Evolutionary conservation across 1,140 invertebrate species (phyloP), one percentile per base, ranked within the genome.

Genomic region (Penaeus vannamei): DNA sequence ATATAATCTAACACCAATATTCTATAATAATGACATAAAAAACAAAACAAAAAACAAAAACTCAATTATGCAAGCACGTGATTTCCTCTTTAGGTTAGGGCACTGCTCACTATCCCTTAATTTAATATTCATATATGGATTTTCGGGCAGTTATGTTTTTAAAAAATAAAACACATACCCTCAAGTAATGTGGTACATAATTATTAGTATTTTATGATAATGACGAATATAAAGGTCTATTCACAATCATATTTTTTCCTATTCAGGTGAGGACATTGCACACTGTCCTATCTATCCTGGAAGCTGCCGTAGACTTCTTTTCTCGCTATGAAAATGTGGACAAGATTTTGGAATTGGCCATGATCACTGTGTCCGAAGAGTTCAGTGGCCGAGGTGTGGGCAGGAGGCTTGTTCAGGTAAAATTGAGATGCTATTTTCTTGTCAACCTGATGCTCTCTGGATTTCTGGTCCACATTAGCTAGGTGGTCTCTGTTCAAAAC

Each of bases 231-330:
- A n/a, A n/a, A n/a, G n/a, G n/a, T n/a, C n/a, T n/a, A n/a, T n/a
- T n/a, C n/a, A n/a, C n/a, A 42, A 42, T 42, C 36, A 42, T 46
- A 53, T 23, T 72, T 61, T 88, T 20, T 3, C 17, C 61, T 22
- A 17, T 5, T 59, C 89, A 91, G 91, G 91, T 91, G 84, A 91
- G 89, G 79, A 91, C 91, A 23, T 80, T 91, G 19, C 91, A 91
- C 79, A 91, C 82, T 22, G 89, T 91, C 32, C 84, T 91, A 20
- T 91, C 91, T 5, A 86, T 89, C 10, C 77, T 91, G 61, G 91
- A 91, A 26, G 84, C 89, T 0, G 82, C 91, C 17, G 91, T 91
- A 26, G 89, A 91, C 66, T 87, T 91, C 32, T 91, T 90, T 42
- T 53, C 84, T 8, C 84, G 86, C 23, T 91, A 90, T 64, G 72